Percentiles rank a stretch among this genome's conserved stretches.
phyloP scores from a whole-genome alignment of 2,888 invertebrate genomes.

The Nomada ruficornis region DNA sequence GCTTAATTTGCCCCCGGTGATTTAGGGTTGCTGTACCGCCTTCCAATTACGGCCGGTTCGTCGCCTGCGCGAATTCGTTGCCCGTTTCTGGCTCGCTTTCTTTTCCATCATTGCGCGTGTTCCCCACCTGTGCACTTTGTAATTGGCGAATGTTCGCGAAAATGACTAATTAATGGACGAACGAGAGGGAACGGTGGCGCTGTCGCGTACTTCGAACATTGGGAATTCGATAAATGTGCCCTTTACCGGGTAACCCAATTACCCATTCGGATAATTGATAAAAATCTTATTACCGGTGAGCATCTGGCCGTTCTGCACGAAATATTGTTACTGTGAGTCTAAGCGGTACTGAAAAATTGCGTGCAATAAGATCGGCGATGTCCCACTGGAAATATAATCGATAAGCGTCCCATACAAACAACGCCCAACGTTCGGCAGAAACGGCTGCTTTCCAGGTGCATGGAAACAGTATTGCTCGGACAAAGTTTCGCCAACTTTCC shows the following conservation, averaged over 20 bases:
- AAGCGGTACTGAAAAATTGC: no score
- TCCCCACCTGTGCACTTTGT: constrained; percentile 6
- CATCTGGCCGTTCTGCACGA: no score
- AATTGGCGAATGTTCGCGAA: constrained; percentile 11
- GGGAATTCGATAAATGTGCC: neutral
- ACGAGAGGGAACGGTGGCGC: neutral
- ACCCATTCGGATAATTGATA: neutral
- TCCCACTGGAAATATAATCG: no score
- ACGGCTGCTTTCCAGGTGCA: no score
- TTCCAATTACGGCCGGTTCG: constrained; percentile 60
- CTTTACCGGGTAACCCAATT: neutral
- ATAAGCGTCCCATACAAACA: no score
- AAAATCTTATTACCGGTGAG: no score
- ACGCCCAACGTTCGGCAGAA: no score
- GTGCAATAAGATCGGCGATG: no score
- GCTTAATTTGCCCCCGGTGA: constrained; percentile 63
- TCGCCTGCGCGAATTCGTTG: constrained; percentile 20
- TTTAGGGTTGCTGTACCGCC: constrained; percentile 54
- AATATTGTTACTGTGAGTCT: no score
- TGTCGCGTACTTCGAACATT: neutral
- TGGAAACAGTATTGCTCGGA: no score
- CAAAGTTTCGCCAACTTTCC: no score
- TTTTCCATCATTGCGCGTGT: constrained; percentile 12
- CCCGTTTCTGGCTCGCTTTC: constrained; percentile 19
- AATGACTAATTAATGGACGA: constrained; percentile 43